Percentiles rank a stretch among this genome's conserved stretches.
Evolutionary conservation across 2,797 vertebrate genomes (phyloP).

Genomic region (Phalanger gymnotis): DNA sequence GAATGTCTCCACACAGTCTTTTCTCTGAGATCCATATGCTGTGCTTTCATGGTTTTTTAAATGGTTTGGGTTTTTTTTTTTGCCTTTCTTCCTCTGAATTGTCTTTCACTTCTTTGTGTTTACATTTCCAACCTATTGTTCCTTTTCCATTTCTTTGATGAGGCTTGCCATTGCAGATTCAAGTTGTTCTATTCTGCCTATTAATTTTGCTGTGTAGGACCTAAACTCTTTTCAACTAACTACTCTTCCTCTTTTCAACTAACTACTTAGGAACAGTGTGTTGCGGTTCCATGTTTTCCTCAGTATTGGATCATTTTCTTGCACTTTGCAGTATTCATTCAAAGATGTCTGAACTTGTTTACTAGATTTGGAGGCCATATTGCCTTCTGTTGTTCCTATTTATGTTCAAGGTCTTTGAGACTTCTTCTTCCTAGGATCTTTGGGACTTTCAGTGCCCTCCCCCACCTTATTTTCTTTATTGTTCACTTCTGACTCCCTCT

Average conservation of each 20-base stretch:
- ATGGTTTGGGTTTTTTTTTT: background rate
- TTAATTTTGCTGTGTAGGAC: background rate
- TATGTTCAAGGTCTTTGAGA: background rate
- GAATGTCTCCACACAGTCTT: background rate
- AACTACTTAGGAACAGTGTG: background rate
- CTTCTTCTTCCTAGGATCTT: background rate
- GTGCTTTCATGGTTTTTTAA: background rate
- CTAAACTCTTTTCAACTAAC: background rate
- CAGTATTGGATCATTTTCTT: background rate
- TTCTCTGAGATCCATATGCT: background rate
- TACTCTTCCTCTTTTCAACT: background rate
- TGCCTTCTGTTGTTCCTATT: background rate
- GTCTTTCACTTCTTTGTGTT: background rate
- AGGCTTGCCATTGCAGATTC: background rate
- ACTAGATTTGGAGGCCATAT: background rate
- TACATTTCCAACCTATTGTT: background rate
- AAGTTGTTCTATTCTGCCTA: background rate
- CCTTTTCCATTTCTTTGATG: background rate
- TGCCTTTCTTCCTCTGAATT: background rate
- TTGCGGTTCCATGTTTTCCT: background rate
- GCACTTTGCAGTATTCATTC: background rate
- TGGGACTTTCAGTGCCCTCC: background rate
- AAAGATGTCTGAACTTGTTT: background rate
- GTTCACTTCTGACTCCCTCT: background rate
- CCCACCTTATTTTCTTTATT: background rate